phyloP scores from a whole-genome alignment of 2,888 invertebrate genomes.

The Melipona bicolor region DNA sequence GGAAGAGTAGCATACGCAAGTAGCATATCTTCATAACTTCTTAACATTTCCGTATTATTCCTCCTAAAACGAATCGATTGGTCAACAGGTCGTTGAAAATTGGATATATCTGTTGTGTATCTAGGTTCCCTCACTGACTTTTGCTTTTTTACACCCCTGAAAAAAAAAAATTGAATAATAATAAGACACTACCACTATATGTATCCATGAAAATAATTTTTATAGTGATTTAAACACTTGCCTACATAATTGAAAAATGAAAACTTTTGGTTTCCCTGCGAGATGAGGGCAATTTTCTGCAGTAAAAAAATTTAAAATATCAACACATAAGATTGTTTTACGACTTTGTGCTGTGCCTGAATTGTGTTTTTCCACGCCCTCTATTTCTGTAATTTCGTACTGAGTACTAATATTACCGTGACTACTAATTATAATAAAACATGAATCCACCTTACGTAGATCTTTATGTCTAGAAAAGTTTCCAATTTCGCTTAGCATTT shows the following conservation, averaged over 20 bases:
- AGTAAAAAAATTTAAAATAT: constrained; percentile 83
- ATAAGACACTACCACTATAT: not conserved
- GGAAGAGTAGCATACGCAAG: constrained; percentile 85
- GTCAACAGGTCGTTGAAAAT: not conserved
- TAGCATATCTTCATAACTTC: constrained; percentile 85
- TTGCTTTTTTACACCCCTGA: constrained; percentile 72
- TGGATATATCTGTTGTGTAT: constrained; percentile 53
- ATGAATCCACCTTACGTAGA: constrained; percentile 76
- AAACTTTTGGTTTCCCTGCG: constrained; percentile 86
- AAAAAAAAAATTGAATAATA: constrained; percentile 27
- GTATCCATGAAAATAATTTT: not conserved
- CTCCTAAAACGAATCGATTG: not conserved
- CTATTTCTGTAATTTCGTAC: constrained; percentile 71
- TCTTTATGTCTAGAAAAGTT: constrained; percentile 73
- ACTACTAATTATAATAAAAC: constrained; percentile 80
- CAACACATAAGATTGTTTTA: constrained; percentile 70
- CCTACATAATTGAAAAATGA: constrained; percentile 87
- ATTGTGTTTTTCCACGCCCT: constrained; percentile 69
- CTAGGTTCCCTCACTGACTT: constrained; percentile 59
- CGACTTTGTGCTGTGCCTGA: constrained; percentile 21
- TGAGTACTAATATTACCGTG: constrained; percentile 75
- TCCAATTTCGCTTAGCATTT: constrained; percentile 68
- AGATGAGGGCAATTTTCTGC: constrained; percentile 83
- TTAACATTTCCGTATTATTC: constrained; percentile 40
- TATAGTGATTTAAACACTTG: constrained; percentile 38